Evolutionary conservation across 2,113 vertebrate species (phyloP), one percentile per base, ranked within the genome.

Genomic region (Ptilonorhynchus violaceus): DNA sequence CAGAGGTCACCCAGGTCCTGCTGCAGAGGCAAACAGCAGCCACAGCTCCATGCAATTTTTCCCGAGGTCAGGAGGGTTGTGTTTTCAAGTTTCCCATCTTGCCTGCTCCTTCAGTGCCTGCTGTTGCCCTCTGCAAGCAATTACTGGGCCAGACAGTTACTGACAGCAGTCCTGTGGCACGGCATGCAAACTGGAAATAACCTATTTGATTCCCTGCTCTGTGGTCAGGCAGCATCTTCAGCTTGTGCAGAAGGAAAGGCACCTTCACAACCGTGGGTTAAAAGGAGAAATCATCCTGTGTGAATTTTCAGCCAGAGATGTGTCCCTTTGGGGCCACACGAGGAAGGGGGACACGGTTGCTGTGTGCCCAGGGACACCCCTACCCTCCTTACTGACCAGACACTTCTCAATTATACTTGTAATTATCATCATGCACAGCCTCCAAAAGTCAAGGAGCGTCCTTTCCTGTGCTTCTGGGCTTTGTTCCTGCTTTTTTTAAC

Each of bases 121-220:
- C 68, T 69, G 39, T 9, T 74, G 82, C 70, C 94, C 93, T 90
- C 75, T 90, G 94, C 82, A 90, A 92, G 94, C 91, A 95, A 93
- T 95, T 92, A 93, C 62, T 3, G 1, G 82, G 66, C 69, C 58
- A 67, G 56, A 7, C 2, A 13, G 11, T 62, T 58, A 28, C 13
- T 28, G 58, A 33, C 82, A 55, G 75, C 72, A 50, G 41, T 5
- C 55, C 10, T 15, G 69, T 28, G 69, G 74, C 82, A 55, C 60
- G 2, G 8, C 46, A 11, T 5, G 56, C 37, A 25, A 59, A 37
- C 92, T 6, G 67, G 41, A 56, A 31, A 70, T 13, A 69, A 22
- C 30, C 3, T 22, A 7, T 13, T 42, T 25, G 21, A 72, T 21
- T 50, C 47, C 74, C 82, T 59, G 60, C 39, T 85, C 74, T 35